These are phyloP conservation scores for Periparus ater DNA, from an alignment of 2,797 vertebrate species.

Conservation along the genomic window DNA sequence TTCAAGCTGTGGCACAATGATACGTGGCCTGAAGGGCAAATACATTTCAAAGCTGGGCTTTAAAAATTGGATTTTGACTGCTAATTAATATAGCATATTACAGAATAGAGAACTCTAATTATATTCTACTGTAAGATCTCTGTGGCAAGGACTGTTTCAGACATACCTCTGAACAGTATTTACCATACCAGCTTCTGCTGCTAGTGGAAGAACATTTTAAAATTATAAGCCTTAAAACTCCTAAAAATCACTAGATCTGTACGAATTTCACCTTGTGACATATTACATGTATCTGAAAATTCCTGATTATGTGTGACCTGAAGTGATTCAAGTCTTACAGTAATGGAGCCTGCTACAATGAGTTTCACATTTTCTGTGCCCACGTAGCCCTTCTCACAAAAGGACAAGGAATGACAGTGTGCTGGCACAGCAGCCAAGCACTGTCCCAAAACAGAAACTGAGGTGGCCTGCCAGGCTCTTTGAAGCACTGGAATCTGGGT, in stretches of 20 bases:
- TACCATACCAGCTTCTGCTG: not conserved
- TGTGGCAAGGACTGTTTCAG: not conserved
- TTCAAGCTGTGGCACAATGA: not conserved
- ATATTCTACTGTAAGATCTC: not conserved
- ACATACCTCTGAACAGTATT: not conserved
- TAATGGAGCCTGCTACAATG: fast-evolving
- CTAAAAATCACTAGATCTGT: not conserved
- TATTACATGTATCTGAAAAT: not conserved
- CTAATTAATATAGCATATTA: constrained; percentile 30
- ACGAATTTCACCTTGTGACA: not conserved
- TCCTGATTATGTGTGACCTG: not conserved
- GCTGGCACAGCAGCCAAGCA: fast-evolving
- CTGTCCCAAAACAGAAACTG: fast-evolving
- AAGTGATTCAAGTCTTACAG: not conserved
- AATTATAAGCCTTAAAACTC: not conserved
- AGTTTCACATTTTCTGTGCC: not conserved
- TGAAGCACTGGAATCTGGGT: not conserved
- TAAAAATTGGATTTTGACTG: constrained; percentile 28
- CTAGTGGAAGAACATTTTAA: not conserved
- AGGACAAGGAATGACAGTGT: fast-evolving
- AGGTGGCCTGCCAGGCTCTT: not conserved
- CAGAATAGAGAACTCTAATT: not conserved
- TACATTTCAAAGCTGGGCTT: not conserved
- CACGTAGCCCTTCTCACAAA: not conserved
- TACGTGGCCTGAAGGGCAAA: constrained; percentile 25